Percentiles rank a stretch among this genome's conserved stretches.
Conservation (phyloP, 2,113 vertebrate genomes). For the Ictalurus punctatus region DNA sequence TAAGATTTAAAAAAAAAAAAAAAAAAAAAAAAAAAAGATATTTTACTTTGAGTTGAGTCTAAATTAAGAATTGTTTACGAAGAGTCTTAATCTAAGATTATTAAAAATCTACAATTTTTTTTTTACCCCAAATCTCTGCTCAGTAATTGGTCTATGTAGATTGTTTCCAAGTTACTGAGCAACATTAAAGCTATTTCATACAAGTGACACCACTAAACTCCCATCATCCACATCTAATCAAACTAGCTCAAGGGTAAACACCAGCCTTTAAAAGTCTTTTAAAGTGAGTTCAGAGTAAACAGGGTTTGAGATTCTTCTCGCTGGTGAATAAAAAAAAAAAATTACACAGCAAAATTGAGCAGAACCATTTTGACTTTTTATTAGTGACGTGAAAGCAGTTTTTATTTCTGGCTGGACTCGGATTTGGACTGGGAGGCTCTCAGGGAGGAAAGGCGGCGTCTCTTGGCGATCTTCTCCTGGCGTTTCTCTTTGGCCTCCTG, state of each 20-base stretch:
- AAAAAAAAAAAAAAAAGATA: no score
- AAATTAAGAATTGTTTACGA: no score
- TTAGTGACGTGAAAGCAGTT: constrained; percentile 66
- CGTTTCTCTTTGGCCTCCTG: constrained; percentile 99
- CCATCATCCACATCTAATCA: no score
- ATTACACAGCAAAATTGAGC: constrained; percentile 44
- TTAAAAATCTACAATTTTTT: no score
- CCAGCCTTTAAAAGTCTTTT: not conserved
- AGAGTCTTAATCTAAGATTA: no score
- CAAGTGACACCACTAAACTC: not conserved
- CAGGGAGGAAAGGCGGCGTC: constrained; percentile 93
- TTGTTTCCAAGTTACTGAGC: not conserved
- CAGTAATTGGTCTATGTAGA: not conserved
- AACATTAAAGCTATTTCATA: not conserved
- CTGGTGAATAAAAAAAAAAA: not conserved
- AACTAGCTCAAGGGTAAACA: no score
- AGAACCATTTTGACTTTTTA: constrained; percentile 77
- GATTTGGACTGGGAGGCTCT: constrained; percentile 97
- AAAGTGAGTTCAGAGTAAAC: not conserved
- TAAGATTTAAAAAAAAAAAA: no score
- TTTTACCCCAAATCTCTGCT: no score
- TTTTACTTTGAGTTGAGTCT: no score
- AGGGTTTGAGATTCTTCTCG: not conserved
- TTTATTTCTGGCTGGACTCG: constrained; percentile 96
- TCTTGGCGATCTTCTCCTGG: constrained; percentile 97